These are phyloP conservation scores for Mimas tiliae DNA, from an alignment of 2,888 invertebrate genomes.

Conservation along the genomic window DNA sequence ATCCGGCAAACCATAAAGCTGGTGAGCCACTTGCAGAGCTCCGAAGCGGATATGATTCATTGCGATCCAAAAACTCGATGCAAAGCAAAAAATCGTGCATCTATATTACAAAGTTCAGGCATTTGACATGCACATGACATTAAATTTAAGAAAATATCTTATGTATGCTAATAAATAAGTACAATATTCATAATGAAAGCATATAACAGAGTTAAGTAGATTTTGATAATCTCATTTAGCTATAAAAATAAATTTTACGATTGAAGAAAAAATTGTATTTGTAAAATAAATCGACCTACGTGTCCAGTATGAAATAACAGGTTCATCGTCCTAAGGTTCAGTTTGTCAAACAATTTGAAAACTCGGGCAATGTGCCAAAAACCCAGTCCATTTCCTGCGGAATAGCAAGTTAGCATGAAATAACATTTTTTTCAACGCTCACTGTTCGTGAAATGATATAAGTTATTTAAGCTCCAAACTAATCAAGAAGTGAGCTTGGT, in stretches of 20 bases:
- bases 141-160: background rate
- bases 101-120: too few relatives aligned
- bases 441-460: constrained; percentile 26
- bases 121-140: background rate
- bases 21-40: too few relatives aligned
- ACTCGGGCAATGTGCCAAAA: constrained; percentile 46
- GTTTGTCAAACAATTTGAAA: constrained; percentile 41
- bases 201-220: too few relatives aligned
- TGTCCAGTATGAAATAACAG: constrained; percentile 30
- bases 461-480: constrained; percentile 21
- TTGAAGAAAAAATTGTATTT: background rate
- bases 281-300: background rate
- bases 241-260: background rate
- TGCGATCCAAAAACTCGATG: too few relatives aligned
- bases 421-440: constrained; percentile 28
- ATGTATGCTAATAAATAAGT: background rate
- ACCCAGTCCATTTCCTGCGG: constrained; percentile 39
- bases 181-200: too few relatives aligned
- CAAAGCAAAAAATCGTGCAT: too few relatives aligned
- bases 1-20: too few relatives aligned
- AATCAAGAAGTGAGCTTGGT: constrained; percentile 11
- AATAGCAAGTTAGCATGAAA: constrained; percentile 49
- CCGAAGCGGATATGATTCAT: too few relatives aligned
- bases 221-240: background rate
- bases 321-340: constrained; percentile 34